phyloP scores from a whole-genome alignment of 92 coral and sea anemone genomes.

The Zoanthus sansibaricus region DNA sequence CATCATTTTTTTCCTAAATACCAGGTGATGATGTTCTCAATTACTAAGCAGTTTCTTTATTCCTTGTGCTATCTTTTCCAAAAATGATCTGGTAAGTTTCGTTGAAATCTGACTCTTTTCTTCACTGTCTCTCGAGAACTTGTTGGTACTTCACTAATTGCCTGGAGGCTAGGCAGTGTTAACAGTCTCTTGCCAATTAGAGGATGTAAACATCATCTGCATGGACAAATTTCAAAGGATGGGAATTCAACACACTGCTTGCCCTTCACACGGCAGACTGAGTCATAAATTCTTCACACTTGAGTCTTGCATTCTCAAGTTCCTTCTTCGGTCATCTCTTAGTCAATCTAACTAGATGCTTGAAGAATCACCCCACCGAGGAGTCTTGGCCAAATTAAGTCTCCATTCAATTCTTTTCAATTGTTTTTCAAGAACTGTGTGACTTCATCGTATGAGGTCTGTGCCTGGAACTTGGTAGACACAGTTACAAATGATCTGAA shows the following conservation, averaged over 20 bases:
- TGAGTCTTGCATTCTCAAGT: conserved; percentile 1
- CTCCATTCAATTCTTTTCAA: background rate
- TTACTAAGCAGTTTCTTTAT: background rate
- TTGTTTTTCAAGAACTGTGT: background rate
- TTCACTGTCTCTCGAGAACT: conserved; percentile 9
- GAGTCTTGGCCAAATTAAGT: background rate
- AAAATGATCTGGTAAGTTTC: conserved; percentile 22
- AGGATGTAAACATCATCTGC: background rate
- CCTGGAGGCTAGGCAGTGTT: background rate
- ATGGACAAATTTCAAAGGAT: background rate
- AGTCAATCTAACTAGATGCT: background rate
- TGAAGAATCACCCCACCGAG: conserved; percentile 6
- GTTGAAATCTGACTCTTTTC: background rate
- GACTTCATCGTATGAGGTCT: background rate
- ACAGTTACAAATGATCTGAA: background rate
- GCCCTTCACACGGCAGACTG: background rate
- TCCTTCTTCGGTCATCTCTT: conserved; percentile 1
- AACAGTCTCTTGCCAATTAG: conserved; percentile 1
- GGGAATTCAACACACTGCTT: conserved; percentile 8
- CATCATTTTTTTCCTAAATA: conserved; percentile 1
- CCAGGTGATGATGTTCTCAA: conserved; percentile 47
- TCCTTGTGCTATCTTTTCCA: conserved; percentile 50
- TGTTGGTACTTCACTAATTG: background rate
- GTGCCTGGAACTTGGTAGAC: background rate
- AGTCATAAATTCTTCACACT: conserved; percentile 5